Evolutionary conservation across 1,140 invertebrate species (phyloP), one percentile per base, ranked within the genome.

Genomic region (Drosophila arawakana): DNA sequence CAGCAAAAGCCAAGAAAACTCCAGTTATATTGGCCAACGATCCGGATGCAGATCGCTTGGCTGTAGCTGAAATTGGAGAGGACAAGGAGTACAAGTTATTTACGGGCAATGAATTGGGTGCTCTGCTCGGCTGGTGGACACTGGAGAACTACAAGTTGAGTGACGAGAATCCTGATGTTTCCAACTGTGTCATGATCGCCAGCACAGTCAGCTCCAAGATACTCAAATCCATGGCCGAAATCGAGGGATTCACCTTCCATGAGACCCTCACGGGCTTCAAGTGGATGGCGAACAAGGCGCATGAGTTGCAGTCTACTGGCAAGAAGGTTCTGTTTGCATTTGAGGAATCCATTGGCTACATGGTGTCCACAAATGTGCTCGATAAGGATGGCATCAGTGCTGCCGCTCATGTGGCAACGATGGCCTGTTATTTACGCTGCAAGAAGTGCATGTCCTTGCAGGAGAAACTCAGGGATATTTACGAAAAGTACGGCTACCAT

Each of bases 251-350:
- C 80, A 93, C 95, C 78, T 98, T 97, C 92, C 94, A 96, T 92
- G 98, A 99, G 93, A 99, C 99, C 0, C 93, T 99, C 49, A 99
- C 99, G 9, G 97, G 99, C 0, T 99, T 99, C 92, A 99, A 99
- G 91, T 99, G 98, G 98, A 99, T 99, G 96, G 98, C 97, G 89
- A 99, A 99, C 91, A 95, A 94, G 92, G 94, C 96, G 0, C 91
- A 95, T 43, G 94, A 98, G n/a, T 91, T 98, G 18, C 92, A 95
- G 43, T 92, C 94, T 58, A 83, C 95, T 55, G 95, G 94, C 3
- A 97, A 98, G 13, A 93, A 93, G 1, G 96, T 99, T 0, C 91
- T 99, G 25, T 98, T 99, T 93, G 98, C 98, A 0, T 99, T 97
- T 93, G 99, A 99, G 93, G 97, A 98, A 92, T 96, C 97, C 1